Conservation (phyloP, 2,797 vertebrate genomes). For the Dicrostonyx torquatus region DNA sequence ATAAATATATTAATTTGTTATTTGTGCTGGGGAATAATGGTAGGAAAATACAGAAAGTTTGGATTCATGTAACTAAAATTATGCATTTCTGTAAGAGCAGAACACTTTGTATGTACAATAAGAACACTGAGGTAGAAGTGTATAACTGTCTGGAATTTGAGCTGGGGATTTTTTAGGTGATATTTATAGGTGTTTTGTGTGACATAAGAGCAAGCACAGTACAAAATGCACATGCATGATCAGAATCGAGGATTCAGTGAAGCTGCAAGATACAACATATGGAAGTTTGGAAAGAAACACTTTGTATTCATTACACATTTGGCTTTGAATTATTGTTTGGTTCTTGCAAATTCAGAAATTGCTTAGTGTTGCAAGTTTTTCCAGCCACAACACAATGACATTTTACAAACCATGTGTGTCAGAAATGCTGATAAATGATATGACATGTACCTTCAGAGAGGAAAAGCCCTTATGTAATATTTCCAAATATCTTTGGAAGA, state of each 20-base stretch:
- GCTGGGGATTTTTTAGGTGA: background rate
- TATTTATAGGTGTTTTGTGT: no score
- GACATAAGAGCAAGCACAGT: no score
- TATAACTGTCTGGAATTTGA: background rate
- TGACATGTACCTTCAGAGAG: background rate
- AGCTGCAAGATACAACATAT: accelerated
- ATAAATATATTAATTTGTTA: background rate
- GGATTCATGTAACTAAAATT: background rate
- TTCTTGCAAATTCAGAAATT: background rate
- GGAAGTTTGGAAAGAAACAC: background rate
- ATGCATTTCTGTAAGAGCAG: background rate
- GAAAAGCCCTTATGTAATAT: background rate
- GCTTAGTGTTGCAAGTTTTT: background rate
- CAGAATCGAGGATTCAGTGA: background rate
- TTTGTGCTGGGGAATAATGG: background rate
- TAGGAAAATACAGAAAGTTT: background rate
- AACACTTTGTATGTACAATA: background rate
- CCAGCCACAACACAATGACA: background rate
- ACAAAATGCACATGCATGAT: background rate
- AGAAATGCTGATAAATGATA: background rate
- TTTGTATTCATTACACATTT: background rate
- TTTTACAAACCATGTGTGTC: background rate
- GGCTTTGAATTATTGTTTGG: background rate
- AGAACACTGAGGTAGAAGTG: background rate
- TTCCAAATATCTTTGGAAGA: background rate